Base-by-base conservation (phyloP, 2,797 vertebrate species). In the Muraenolepis orangiensis region DNA sequence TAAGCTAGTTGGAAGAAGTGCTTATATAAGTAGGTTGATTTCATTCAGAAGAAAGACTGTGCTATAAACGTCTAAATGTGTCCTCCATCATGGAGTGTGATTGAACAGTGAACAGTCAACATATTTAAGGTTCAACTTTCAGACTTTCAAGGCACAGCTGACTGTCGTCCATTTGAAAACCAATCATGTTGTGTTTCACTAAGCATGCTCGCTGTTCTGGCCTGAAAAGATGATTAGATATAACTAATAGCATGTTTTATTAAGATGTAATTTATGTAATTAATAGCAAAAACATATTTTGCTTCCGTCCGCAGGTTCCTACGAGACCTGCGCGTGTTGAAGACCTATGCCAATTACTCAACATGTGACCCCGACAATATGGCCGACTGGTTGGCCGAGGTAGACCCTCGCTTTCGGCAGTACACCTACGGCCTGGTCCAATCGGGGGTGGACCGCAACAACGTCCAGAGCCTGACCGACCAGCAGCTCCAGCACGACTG, bases 341-440 rank as follows among this genome's bases (percentile, higher is more conserved):
- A 99, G 91, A 98, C 95, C 0, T 97, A 96, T 0, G 96, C 98
- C 72, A 96, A 96, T 91, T 99, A 99, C 76, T 95, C 97, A 31
- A 98, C 94, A 0, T 99, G 98, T 0, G 98, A 99, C 89, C 96
- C 93, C 72, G 96, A 97, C 92, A 99, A 99, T 87, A 91, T 99
- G 89, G 95, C 96, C 0, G 98, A 99, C 90, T 99, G 97, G 97
- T 87, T 99, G 77, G 95, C 90, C 0, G 75, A 92, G 61, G 89
- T 98, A 68, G 97, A 99, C 85, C 95, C 96, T 40, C 94, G 88
- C 46, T 98, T 98, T 76, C 95, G 98, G 11, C 97, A 98, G 89
- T 99, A 99, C 90, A 99, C 98, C 0, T 99, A 99, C 0, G 93
- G 95, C 80, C 89, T 99, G 84, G 95, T 97, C 69, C 96, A 95